Base-by-base conservation (phyloP, 2,797 vertebrate species). In the Pseudopleuronectes americanus region DNA sequence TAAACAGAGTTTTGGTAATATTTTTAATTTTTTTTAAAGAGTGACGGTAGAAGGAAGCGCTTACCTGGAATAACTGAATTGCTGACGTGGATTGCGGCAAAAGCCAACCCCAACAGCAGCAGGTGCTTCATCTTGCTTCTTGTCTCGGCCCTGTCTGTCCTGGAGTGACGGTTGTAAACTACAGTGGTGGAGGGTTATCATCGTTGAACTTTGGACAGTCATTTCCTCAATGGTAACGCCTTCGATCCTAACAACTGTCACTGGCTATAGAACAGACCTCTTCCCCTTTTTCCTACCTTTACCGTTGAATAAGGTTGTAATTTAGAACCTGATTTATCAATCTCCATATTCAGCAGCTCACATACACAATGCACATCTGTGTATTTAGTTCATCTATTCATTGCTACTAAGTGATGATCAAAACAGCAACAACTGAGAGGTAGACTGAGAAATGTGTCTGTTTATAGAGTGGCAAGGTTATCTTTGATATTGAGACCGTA, bases 71-170 rank as follows among this genome's bases (percentile, higher is more conserved):
- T 7, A 2, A 3, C 1, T 2, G 80, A 72, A 23, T 83, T 28
- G 73, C 84, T 53, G 51, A 64, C 26, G 36, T 74, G 59, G 57
- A 92, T 65, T 1, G 72, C 22, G 38, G 80, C 68, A 66, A 92
- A 89, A 77, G 75, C 51, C 23, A 91, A 31, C 21, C 86, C 84
- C 76, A 87, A 84, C 38, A 92, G 22, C 55, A 84, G 70, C 57
- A 93, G 68, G 62, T 63, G 68, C 81, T 87, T 93, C 94, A 95
- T 95, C 65, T 80, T 91, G 92, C 77, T 85, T 76, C 70, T 76
- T 5, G 70, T 75, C 79, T 83, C 41, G 13, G 70, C 47, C 65
- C 64, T 0, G 66, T 76, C 64, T 62, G 31, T 57, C 57, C 63
- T 48, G 12, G 22, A 88, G 54, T 84, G 76, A 77, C 2, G 61